Conservation (phyloP, 2,797 vertebrate species). For the Gymnoscopelus braueri region DNA sequence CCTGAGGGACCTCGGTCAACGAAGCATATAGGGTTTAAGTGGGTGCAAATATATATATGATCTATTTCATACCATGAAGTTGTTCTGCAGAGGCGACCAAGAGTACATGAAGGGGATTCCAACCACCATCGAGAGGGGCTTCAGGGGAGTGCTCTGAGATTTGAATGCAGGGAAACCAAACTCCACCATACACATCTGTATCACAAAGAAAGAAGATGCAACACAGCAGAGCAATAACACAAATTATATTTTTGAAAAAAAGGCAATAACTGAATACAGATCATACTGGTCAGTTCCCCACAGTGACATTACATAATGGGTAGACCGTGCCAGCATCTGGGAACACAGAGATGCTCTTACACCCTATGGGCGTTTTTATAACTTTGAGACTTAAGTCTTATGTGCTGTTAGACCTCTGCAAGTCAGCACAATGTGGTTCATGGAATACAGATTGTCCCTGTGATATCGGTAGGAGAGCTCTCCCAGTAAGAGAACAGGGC, state of each 20-base stretch:
- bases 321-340: background rate
- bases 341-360: conserved; percentile 25
- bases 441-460: conserved; percentile 26
- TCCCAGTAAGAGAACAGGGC: conserved; percentile 30
- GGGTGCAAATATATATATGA: no score
- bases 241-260: background rate
- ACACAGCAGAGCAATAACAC: conserved; percentile 5
- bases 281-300: background rate
- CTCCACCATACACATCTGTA: conserved; percentile 90
- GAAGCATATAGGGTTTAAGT: no score
- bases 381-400: conserved; percentile 1
- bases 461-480: conserved; percentile 29
- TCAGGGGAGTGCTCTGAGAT: conserved; percentile 90
- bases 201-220: conserved; percentile 36
- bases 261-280: conserved; percentile 4
- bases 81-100: conserved; percentile 98
- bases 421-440: conserved; percentile 21
- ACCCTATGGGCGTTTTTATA: conserved; percentile 28
- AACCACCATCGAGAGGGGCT: conserved; percentile 92
- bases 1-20: no score
- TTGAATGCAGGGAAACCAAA: conserved; percentile 91
- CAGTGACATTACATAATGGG: conserved; percentile 22
- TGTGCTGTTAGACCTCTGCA: conserved; percentile 1
- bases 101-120: conserved; percentile 98
- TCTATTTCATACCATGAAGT: conserved; percentile 91